These are phyloP conservation scores for Myopa testacea DNA, from an alignment of 2,888 invertebrate genomes.

Conservation along the genomic window DNA sequence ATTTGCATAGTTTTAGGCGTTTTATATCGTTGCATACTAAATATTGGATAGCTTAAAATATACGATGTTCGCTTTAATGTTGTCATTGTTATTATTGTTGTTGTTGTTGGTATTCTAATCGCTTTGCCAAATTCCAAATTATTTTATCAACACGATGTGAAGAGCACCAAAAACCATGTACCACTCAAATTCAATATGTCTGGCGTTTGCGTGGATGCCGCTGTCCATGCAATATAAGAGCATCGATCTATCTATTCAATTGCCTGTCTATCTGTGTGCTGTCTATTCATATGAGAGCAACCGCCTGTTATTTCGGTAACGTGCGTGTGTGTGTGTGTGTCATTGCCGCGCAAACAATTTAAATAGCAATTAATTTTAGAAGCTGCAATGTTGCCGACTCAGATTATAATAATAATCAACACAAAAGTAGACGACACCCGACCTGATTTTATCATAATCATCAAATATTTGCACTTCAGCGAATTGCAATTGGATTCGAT, in stretches of 20 bases:
- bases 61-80: background rate
- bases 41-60: background rate
- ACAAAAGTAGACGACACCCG: background rate
- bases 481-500: background rate
- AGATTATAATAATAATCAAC: constrained; percentile 1
- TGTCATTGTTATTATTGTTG: constrained; percentile 7
- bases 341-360: constrained; percentile 19
- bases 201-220: background rate
- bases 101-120: constrained; percentile 20
- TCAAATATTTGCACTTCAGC: constrained; percentile 17
- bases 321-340: background rate
- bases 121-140: constrained; percentile 17
- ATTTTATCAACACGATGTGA: constrained; percentile 28
- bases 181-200: constrained; percentile 19
- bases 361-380: constrained; percentile 30
- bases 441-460: background rate
- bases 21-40: background rate
- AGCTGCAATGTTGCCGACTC: background rate
- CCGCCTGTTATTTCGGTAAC: too few species aligned
- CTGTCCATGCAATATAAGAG: background rate
- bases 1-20: constrained; percentile 21
- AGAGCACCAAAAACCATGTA: background rate
- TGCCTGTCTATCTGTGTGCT: constrained; percentile 3
- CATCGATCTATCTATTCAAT: background rate
- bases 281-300: background rate